These are phyloP conservation scores for Callithrix jacchus DNA, from an alignment of 2,113 vertebrate species.

Conservation along the genomic window DNA sequence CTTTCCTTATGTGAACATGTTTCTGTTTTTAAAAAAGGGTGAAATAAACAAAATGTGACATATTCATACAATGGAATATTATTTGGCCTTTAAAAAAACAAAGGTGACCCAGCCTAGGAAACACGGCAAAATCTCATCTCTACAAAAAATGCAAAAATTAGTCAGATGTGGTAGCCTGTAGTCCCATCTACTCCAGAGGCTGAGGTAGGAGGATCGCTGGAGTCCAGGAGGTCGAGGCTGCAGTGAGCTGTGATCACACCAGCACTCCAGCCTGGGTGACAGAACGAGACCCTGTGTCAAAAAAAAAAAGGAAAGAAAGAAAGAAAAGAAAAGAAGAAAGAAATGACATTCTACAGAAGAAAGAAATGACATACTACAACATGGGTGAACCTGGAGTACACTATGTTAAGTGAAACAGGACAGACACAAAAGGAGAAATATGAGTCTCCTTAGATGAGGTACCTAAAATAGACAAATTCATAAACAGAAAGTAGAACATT, in stretches of 20 bases:
- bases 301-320: no score
- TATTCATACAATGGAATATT: background rate
- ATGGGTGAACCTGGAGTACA: background rate
- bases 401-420: background rate
- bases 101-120: no score
- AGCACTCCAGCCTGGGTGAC: no score
- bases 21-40: background rate
- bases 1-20: background rate
- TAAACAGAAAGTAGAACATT: background rate
- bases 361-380: background rate
- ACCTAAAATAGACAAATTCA: background rate
- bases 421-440: background rate
- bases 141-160: no score
- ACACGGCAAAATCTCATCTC: no score
- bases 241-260: no score
- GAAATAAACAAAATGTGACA: slow-evolving; percentile 38
- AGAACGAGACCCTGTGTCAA: no score
- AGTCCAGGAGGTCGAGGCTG: no score
- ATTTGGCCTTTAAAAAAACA: background rate
- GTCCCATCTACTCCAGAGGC: no score
- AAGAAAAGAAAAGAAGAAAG: no score
- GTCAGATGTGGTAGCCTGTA: no score
- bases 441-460: background rate
- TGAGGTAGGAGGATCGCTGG: no score
- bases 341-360: background rate